Base-by-base conservation (phyloP, 2,797 vertebrate species). In the Sebastes itinus region DNA sequence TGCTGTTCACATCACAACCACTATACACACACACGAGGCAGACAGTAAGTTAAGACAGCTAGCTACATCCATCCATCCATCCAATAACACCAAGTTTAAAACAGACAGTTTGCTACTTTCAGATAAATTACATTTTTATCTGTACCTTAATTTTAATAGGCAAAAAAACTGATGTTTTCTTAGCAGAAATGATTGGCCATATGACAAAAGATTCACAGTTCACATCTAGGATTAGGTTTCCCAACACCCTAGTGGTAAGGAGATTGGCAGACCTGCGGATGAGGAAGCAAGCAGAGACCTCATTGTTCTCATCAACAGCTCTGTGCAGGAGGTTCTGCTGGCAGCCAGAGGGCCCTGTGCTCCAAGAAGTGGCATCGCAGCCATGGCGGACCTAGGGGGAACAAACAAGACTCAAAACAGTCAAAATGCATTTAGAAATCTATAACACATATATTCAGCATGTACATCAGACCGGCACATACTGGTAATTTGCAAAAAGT, bases 281-380 rank as follows among this genome's bases (percentile, higher is more conserved):
- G 68, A 99, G 98, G 89, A 99, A 99, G 93, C 99, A 99, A 18
- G 97, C 96, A 0, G 95, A 95, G 76, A 97, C 91, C 80, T 99
- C 98, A 4, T 96, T 98, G 91, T 99, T 99, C 87, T 99, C 98
- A 79, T 99, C 97, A 8, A 99, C 96, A 74, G 99, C 97, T 93
- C 98, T 94, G 74, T 99, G 99, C 63, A 99, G 94, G 71, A 99
- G 97, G 1, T 97, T 99, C 92, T 99, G 99, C 68, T 96, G 95
- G 90, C 98, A 99, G 76, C 97, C 97, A 10, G 97, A 95, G 1
- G 98, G 98, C 7, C 99, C 98, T 2, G 94, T 71, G 55, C 95
- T 97, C 99, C 99, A 99, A 72, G 96, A 97, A 0, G 99, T 99
- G 1, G 98, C 95, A 84, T 99, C 98, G 82, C 99, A 99, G 72